phyloP scores from a whole-genome alignment of 2,888 invertebrate species.

The Caenorhabditis sp. region DNA sequence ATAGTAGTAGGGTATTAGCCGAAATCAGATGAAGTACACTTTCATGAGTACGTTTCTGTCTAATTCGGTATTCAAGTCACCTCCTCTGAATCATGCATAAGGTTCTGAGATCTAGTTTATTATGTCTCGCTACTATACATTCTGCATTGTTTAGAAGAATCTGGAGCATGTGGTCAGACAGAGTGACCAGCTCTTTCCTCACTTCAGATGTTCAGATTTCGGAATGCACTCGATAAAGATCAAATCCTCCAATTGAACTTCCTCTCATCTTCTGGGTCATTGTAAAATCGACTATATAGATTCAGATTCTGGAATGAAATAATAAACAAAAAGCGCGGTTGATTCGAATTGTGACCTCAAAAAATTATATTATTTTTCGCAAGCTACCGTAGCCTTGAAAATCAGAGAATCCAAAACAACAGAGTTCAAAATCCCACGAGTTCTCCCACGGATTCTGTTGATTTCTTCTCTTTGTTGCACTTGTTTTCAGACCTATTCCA shows the following conservation, averaged over 20 bases:
- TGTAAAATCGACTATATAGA: too few relatives aligned
- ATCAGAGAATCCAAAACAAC: background rate
- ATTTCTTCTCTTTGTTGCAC: constrained; percentile 9
- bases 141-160: too few relatives aligned
- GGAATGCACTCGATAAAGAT: background rate
- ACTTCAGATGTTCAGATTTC: too few relatives aligned
- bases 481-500: constrained; percentile 2
- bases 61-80: constrained; percentile 41
- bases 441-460: constrained; percentile 5
- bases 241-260: background rate
- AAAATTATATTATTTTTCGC: too few relatives aligned
- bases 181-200: too few relatives aligned
- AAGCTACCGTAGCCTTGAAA: background rate
- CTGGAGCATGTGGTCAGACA: background rate
- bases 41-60: background rate
- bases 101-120: constrained; percentile 2
- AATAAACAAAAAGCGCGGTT: too few relatives aligned
- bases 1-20: background rate
- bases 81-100: constrained; percentile 7
- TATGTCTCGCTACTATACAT: background rate
- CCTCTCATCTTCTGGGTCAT: too few relatives aligned
- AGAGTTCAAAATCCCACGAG: constrained; percentile 18
- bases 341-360: too few relatives aligned
- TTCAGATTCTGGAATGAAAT: too few relatives aligned
- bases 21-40: background rate